Evolutionary conservation across 1,140 invertebrate species (phyloP).

Genomic region (Contarinia nasturtii): DNA sequence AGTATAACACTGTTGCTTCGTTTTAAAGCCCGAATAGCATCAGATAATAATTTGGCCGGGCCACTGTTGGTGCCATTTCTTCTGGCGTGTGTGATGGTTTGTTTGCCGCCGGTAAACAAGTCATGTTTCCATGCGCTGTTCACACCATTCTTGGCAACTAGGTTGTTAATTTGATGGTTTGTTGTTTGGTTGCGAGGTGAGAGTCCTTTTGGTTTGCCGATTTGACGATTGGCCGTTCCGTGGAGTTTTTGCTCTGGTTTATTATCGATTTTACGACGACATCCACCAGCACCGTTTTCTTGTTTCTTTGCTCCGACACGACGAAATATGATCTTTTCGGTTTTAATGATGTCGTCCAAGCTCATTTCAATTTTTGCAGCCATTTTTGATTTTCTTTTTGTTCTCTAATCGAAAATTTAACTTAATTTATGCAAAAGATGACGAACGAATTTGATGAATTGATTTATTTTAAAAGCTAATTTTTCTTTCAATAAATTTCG

Average conservation of each 20-base stretch:
- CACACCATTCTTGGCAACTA: conserved; percentile 59
- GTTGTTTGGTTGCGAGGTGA: too few species aligned
- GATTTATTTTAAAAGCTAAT: too few species aligned
- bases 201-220: conserved; percentile 27
- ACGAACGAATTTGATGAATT: too few species aligned
- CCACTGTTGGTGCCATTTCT: conserved; percentile 32
- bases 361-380: conserved; percentile 90
- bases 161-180: not conserved
- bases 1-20: conserved; percentile 95
- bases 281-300: conserved; percentile 9
- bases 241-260: conserved; percentile 7
- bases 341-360: conserved; percentile 87
- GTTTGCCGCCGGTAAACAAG: conserved; percentile 67
- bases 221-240: conserved; percentile 7
- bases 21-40: conserved; percentile 91
- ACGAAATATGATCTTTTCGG: conserved; percentile 37
- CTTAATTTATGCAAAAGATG: too few species aligned
- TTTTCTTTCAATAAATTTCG: too few species aligned
- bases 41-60: conserved; percentile 68
- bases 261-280: conserved; percentile 12
- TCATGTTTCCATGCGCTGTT: conserved; percentile 93
- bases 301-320: conserved; percentile 18
- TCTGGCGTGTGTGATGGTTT: conserved; percentile 25
- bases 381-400: conserved; percentile 32
- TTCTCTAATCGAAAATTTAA: too few species aligned